Percentiles rank a stretch among this genome's conserved stretches.
These are phyloP conservation scores for Pseudopipra pipra DNA, from an alignment of 2,113 vertebrate species.

Conservation along the genomic window DNA sequence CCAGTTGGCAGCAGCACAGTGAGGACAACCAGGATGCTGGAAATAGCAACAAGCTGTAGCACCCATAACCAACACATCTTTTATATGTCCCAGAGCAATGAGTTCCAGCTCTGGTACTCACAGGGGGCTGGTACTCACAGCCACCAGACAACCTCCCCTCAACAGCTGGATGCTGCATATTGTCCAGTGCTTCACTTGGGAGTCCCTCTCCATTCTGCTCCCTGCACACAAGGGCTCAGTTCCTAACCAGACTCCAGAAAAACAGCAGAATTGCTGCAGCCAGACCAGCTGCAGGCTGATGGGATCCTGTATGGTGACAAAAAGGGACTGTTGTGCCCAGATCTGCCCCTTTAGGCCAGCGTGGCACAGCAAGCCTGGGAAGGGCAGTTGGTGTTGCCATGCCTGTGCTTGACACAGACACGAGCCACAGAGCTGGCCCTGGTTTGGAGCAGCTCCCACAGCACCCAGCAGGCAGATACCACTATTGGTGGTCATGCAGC, in stretches of 20 bases:
- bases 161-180: background rate
- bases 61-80: background rate
- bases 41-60: background rate
- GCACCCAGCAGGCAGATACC: background rate
- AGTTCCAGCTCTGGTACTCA: background rate
- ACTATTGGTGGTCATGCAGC: background rate
- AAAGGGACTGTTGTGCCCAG: background rate
- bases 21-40: background rate
- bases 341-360: background rate
- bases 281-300: background rate
- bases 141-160: background rate
- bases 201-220: background rate
- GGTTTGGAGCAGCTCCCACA: background rate
- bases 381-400: background rate
- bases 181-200: background rate
- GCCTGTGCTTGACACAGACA: background rate
- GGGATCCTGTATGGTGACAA: fast-evolving
- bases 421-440: background rate
- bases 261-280: background rate
- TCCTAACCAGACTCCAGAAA: background rate
- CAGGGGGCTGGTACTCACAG: background rate
- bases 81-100: background rate
- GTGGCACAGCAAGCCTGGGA: background rate
- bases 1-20: fast-evolving
- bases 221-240: background rate